Base-by-base conservation (phyloP, 1,140 invertebrate genomes). In the Heliconius eleuchia region DNA sequence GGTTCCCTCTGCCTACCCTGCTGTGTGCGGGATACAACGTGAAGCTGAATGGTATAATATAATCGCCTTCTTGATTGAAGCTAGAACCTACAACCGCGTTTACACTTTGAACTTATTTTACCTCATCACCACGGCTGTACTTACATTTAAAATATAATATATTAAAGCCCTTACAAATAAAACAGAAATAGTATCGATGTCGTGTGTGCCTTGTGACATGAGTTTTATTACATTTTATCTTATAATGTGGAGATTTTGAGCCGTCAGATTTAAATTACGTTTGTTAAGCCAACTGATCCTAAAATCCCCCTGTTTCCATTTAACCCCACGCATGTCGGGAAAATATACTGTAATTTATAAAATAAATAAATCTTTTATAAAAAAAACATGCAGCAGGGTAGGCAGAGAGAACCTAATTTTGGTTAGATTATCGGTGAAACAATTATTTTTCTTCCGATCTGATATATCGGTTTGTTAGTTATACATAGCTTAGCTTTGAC, bases 221-320 rank as follows among this genome's bases (percentile, higher is more conserved):
- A 66, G 23, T 66, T 66, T 66, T 75, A 57, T 57, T 37, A 23
- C 50, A 39, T 55, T 52, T 55, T 74, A 52, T 74, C 50, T 50
- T 55, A 74, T 75, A 60, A 60, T 42, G 39, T 66, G 18, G 57
- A 60, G 50, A 66, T 66, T 66, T 66, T 11, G 6, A 42, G 18
- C 34, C n/a, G 74, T 39, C 74, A 66, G 55, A 79, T 84, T 76
- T 71, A 76, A 87, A 84, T 89, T 88, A 84, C 83, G 80, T 89
- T 88, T 86, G 84, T 86, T 86, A 87, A 86, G 83, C 82, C 80
- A 78, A 71, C 82, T 87, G 84, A 88, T 88, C 85, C 86, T 73
- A 83, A 87, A 88, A 85, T 87, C 77, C 83, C 85, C 85, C 77
- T 79, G 84, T 87, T 88, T 83, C 86, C 83, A 81, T 83, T 82